Conservation (phyloP, 2,888 invertebrate genomes). For the Caprella mutica region DNA sequence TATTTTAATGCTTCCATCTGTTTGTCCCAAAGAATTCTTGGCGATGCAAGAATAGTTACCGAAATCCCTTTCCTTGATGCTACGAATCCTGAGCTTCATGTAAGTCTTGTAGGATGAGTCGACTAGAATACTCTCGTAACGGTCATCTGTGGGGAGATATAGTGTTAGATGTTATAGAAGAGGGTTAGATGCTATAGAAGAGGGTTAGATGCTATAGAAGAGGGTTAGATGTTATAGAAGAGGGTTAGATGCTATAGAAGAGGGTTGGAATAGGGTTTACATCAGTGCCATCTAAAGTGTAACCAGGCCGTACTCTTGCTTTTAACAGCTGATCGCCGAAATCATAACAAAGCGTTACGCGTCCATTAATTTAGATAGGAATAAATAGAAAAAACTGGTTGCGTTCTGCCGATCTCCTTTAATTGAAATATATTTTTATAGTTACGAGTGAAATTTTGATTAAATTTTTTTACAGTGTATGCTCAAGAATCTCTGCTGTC, state of each 20-base stretch:
- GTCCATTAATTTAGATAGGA: too few relatives aligned
- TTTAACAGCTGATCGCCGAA: too few relatives aligned
- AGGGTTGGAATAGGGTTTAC: background rate
- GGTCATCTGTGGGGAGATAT: conserved; percentile 12
- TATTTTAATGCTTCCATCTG: conserved; percentile 21
- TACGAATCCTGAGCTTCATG: conserved; percentile 27
- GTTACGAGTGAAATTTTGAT: too few relatives aligned
- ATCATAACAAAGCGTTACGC: too few relatives aligned
- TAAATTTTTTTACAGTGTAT: too few relatives aligned
- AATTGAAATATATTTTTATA: too few relatives aligned
- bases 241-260: background rate
- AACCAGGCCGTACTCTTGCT: too few relatives aligned
- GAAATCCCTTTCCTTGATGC: conserved; percentile 15
- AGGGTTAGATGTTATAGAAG: background rate
- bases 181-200: background rate
- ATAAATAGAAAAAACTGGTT: too few relatives aligned
- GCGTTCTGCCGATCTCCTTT: too few relatives aligned
- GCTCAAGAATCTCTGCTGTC: too few relatives aligned
- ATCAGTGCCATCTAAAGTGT: too few relatives aligned
- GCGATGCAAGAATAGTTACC: conserved; percentile 25
- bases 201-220: background rate
- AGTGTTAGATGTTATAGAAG: background rate
- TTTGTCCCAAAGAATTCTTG: conserved; percentile 28
- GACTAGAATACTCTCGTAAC: conserved; percentile 21
- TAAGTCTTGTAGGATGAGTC: conserved; percentile 25